Percentiles rank a stretch among this genome's conserved stretches.
These are phyloP conservation scores for Melanostoma mellinum DNA, from an alignment of 2,888 invertebrate species.

Conservation along the genomic window DNA sequence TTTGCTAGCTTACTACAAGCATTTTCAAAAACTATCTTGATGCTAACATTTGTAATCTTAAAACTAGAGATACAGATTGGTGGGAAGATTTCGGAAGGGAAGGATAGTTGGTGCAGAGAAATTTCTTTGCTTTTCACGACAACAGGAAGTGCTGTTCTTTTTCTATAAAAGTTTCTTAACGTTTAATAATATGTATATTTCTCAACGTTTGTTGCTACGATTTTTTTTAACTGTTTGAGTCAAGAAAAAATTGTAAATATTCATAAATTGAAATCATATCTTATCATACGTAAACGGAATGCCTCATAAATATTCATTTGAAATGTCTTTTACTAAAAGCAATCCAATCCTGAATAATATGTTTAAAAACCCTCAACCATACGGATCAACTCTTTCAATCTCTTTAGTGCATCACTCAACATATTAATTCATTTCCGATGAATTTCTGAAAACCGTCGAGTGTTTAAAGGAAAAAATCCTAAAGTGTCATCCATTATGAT, in stretches of 20 bases:
- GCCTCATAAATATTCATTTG: constrained; percentile 40
- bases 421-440: constrained; percentile 72
- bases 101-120: too few relatives aligned
- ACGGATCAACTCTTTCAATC: constrained; percentile 30
- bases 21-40: too few relatives aligned
- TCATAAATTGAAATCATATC: background rate
- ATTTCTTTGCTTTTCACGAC: too few relatives aligned
- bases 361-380: constrained; percentile 39
- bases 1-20: too few relatives aligned
- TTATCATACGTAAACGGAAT: constrained; percentile 25
- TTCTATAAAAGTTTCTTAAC: too few relatives aligned
- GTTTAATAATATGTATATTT: too few relatives aligned
- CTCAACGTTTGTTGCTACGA: too few relatives aligned
- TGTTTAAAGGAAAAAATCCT: constrained; percentile 32
- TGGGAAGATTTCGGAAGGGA: too few relatives aligned
- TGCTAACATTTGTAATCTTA: too few relatives aligned
- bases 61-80: too few relatives aligned
- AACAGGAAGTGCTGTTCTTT: too few relatives aligned
- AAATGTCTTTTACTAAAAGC: constrained; percentile 9
- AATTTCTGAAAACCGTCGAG: constrained; percentile 61
- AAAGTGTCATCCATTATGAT: constrained; percentile 70
- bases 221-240: too few relatives aligned
- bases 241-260: background rate
- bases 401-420: constrained; percentile 61
- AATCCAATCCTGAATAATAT: constrained; percentile 22